Base-by-base conservation (phyloP, 2,888 invertebrate genomes). In the Tuberolachnus salignus region DNA sequence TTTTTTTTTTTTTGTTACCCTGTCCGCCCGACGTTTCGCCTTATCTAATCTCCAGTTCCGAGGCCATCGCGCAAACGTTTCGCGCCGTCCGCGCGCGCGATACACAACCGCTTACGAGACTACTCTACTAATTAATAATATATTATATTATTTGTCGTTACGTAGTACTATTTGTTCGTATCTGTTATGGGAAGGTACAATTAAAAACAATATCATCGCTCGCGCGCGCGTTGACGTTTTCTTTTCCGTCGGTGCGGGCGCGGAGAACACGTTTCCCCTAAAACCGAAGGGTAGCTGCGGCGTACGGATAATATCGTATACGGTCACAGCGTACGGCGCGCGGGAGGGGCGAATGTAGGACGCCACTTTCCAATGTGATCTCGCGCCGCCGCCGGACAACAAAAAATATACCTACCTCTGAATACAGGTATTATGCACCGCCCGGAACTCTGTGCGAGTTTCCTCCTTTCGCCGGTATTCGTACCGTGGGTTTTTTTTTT, bases 391-490 rank as follows among this genome's bases (percentile, higher is more conserved):
- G 11, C 34, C 34, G 34, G 34, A 34, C 6, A 34, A n/a, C 34
- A 4, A 34, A 34, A 4, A 34, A 34, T 34, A 34, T 34, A 4
- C 3, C 6, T 34, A 34, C n/a, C n/a, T n/a, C n/a, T n/a, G n/a
- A n/a, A n/a, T n/a, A n/a, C n/a, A n/a, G n/a, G n/a, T n/a, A n/a
- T 34, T 34, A 9, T 2, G 9, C 14, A 26, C 34, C 13, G 9
- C 34, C 16, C 11, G 16, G 21, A 34, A 34, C 34, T 34, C 46
- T 21, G 23, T 13, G 46, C 23, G 26, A 14, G 49, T 61, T 72
- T 72, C 72, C 72, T 72, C 72, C 72, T 72, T 72, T 72, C 72
- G 72, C 72, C 72, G 34, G 34, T 34, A 34, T 34, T 34, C 34
- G 34, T 34, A 34, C 34, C 34, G 34, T 34, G 6, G 34, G n/a